Conservation (phyloP, 2,888 invertebrate species). For the Archaeoteleia sp. region DNA sequence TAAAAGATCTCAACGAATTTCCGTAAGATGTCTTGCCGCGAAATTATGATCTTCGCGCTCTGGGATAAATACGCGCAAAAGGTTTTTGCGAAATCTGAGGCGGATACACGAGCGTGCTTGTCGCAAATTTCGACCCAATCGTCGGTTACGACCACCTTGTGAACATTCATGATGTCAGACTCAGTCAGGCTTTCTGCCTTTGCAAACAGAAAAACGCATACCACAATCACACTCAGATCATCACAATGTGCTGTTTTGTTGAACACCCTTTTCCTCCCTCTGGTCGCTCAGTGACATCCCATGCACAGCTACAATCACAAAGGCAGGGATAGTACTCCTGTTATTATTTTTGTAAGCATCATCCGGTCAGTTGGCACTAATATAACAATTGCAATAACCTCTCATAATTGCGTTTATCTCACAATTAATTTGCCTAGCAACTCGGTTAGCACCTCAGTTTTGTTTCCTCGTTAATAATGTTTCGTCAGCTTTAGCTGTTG, state of each 20-base stretch:
- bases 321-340: too few relatives aligned
- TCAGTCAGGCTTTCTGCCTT: neutral
- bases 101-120: conserved; percentile 89
- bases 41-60: conserved; percentile 80
- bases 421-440: too few relatives aligned
- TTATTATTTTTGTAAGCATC: too few relatives aligned
- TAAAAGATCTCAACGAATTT: conserved; percentile 90
- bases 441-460: too few relatives aligned
- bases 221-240: neutral
- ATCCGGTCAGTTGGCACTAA: too few relatives aligned
- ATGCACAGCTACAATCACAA: too few relatives aligned
- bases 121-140: conserved; percentile 91
- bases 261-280: too few relatives aligned
- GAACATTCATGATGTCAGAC: conserved; percentile 59
- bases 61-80: conserved; percentile 86
- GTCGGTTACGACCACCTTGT: conserved; percentile 70
- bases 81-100: conserved; percentile 91
- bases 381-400: too few relatives aligned
- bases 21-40: conserved; percentile 86
- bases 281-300: too few relatives aligned
- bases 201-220: neutral
- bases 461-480: too few relatives aligned
- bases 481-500: too few relatives aligned
- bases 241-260: neutral
- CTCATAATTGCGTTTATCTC: too few relatives aligned